Evolutionary conservation across 30 jellyfish, hydroid and myxozoan genomes (phyloP), one percentile per base, ranked within the genome.

Genomic region (Aurelia coerulea): DNA sequence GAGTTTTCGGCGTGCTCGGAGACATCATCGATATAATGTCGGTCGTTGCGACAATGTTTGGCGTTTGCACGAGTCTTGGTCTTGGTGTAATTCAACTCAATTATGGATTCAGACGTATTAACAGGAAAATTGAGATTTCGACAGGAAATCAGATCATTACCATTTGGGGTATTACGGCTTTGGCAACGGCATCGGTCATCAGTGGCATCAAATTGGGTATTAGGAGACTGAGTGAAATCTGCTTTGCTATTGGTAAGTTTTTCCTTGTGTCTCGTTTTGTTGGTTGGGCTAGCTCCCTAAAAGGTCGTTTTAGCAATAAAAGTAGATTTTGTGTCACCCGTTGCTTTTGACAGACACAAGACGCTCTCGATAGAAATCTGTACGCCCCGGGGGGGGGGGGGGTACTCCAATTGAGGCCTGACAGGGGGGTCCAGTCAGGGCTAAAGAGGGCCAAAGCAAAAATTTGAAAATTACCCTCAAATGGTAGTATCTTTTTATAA

Each of bases 41-140:
- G 16, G 96, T 94, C 80, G 92, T 94, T 10, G 89, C 97, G 34
- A 94, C 99, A 2, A 94, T 94, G 99, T 94, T 94, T 84, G 99
- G 99, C 46, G 99, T 94, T 32, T 94, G 99, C 84, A 94, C 99
- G 18, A 94, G 97, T 79, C 95, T 94, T 76, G 99, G 99, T 54
- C 92, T 94, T 59, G 99, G 99, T 3, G 99, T 88, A 6, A 89
- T 94, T 64, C 99, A 94, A 70, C 80, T 94, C 56, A 94, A 88
- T 78, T 50, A 81, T 53, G 99, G 99, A 5, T 89, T 94, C 79
- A 80, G 53, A 50, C 96, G 99, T 10, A 84, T 94, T 69, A 84
- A 94, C 85, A 77, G 91, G 68, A 81, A 81, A 32, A 84, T 94
- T 52, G 74, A 63, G 31, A 90, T 82, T 65, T 4, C 64, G 9